Evolutionary conservation across 1,140 invertebrate species (phyloP).

Genomic region (Lepidurus arcticus): DNA sequence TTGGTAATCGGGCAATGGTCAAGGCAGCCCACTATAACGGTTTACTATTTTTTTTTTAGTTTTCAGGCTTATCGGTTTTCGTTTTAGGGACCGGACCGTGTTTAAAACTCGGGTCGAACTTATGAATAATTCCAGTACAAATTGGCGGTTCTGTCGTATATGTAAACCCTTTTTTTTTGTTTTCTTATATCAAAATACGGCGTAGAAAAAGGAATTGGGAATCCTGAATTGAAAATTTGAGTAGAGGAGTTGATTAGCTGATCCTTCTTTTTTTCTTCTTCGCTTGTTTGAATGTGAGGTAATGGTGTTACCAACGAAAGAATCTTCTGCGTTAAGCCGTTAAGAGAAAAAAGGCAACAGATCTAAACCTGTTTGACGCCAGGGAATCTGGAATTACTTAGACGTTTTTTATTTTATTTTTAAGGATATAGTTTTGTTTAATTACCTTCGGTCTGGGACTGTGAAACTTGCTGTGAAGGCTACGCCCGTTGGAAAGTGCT

Average conservation of each 20-base stretch:
- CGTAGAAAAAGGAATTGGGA: not conserved
- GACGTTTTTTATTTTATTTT: too few species aligned
- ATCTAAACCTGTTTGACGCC: too few species aligned
- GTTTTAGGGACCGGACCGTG: conserved; percentile 13
- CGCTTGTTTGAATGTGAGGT: too few species aligned
- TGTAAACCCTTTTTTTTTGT: not conserved
- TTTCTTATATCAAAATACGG: not conserved
- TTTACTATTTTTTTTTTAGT: not conserved
- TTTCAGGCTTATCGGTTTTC: not conserved
- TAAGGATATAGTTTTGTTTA: too few species aligned
- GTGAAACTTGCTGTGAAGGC: too few species aligned
- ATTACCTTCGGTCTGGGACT: too few species aligned
- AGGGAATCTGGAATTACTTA: too few species aligned
- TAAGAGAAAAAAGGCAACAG: too few species aligned
- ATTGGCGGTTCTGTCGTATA: conserved; percentile 15
- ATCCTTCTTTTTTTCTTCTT: too few species aligned
- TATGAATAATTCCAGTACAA: conserved; percentile 15
- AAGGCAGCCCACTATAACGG: conserved; percentile 10
- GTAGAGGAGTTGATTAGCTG: not conserved
- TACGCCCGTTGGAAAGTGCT: too few species aligned
- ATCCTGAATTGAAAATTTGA: not conserved
- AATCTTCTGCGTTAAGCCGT: too few species aligned
- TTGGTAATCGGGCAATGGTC: conserved; percentile 11
- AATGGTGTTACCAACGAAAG: too few species aligned
- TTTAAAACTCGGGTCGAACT: not conserved